These are phyloP conservation scores for Phrynocephalus forsythii DNA, from an alignment of 2,797 vertebrate genomes.

Conservation along the genomic window DNA sequence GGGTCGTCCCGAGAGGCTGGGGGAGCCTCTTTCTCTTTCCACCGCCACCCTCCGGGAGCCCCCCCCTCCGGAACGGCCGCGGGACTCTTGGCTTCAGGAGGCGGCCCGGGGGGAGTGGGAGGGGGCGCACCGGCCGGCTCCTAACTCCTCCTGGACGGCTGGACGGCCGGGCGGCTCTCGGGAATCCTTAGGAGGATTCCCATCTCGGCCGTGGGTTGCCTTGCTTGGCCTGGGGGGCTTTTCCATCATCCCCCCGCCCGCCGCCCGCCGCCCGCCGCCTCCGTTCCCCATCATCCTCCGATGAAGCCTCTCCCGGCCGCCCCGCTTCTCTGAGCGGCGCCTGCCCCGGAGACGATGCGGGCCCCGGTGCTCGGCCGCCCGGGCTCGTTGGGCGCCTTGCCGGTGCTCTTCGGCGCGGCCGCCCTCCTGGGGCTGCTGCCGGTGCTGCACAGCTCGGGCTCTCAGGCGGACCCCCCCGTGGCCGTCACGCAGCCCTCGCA, in stretches of 20 bases:
- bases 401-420: conserved; percentile 57
- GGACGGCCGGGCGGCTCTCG: not conserved
- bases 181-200: too few relatives aligned
- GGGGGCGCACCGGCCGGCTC: not conserved
- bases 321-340: not conserved
- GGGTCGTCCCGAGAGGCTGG: not conserved
- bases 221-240: too few relatives aligned
- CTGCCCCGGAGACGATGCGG: conserved; percentile 23
- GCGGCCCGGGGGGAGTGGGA: not conserved
- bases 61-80: too few relatives aligned
- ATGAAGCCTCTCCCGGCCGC: not conserved
- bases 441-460: conserved; percentile 70
- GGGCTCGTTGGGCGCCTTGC: conserved; percentile 57
- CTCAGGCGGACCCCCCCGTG: conserved; percentile 60
- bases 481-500: conserved; percentile 57
- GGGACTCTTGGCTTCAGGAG: too few relatives aligned
- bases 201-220: not conserved
- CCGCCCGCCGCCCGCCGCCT: not conserved
- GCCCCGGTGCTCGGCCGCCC: conserved; percentile 36
- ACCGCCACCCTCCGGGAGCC: not conserved
- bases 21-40: not conserved
- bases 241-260: not conserved
- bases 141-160: not conserved
- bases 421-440: conserved; percentile 70
- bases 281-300: not conserved